A percentile compares a stretch with the other conserved stretches of the same genome.
Conservation (phyloP, 2,797 vertebrate genomes). For the Catamblyrhynchus diadema region DNA sequence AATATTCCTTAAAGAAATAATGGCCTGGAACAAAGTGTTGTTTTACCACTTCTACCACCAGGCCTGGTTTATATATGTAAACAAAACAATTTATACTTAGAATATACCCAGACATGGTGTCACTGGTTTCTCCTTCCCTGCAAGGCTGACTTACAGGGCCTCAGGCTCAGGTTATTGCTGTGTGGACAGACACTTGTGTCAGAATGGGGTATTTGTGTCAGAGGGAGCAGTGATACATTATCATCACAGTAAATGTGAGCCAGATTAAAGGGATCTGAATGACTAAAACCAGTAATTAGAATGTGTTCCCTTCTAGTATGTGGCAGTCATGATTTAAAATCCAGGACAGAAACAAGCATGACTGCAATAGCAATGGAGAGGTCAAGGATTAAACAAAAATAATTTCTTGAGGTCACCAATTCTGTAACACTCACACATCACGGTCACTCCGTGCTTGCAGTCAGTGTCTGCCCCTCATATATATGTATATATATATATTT, state of each 20-base stretch:
- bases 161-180: neutral
- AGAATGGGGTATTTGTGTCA: conserved; percentile 19
- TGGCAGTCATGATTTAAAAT: neutral
- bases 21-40: neutral
- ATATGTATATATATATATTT: too few species aligned
- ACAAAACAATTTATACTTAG: conserved; percentile 35
- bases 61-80: neutral
- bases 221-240: neutral
- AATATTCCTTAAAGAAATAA: conserved; percentile 13
- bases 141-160: conserved; percentile 28
- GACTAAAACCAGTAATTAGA: neutral
- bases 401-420: neutral
- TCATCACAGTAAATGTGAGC: neutral
- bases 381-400: neutral
- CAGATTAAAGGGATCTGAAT: neutral
- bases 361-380: neutral
- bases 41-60: neutral
- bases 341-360: neutral
- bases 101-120: neutral
- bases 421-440: neutral
- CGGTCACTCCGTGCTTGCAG: neutral
- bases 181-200: neutral
- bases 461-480: neutral
- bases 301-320: neutral
- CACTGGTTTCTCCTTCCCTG: neutral